Percentiles rank a stretch among this genome's conserved stretches.
These are phyloP conservation scores for Troglohyphantes excavatus DNA, from an alignment of 2,888 invertebrate genomes.

Conservation along the genomic window DNA sequence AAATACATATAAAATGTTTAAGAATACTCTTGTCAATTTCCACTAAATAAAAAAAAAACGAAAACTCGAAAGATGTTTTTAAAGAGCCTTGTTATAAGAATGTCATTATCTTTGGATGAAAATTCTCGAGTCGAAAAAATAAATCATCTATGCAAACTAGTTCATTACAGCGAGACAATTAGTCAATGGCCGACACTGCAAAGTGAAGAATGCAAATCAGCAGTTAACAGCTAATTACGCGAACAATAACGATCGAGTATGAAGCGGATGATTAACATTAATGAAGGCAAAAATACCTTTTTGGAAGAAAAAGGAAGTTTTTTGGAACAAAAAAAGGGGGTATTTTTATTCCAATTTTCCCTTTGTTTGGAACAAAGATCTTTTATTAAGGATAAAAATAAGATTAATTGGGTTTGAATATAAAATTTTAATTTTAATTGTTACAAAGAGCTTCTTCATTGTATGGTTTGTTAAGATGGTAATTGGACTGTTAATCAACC, in stretches of 20 bases:
- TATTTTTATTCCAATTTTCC: conserved; percentile 26
- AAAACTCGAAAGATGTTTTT: too few relatives aligned
- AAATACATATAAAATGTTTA: too few relatives aligned
- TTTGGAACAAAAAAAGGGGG: not conserved
- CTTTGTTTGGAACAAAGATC: conserved; percentile 1
- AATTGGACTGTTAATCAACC: conserved; percentile 52
- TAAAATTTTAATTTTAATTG: conserved; percentile 42
- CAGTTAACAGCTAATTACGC: conserved; percentile 62
- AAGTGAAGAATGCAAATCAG: conserved; percentile 56
- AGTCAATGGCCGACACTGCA: not conserved
- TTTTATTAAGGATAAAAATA: not conserved
- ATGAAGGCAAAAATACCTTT: conserved; percentile 43
- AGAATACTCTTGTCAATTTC: too few relatives aligned
- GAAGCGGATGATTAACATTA: conserved; percentile 59
- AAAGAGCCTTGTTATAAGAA: conserved; percentile 24
- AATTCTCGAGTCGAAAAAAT: not conserved
- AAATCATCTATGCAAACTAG: conserved; percentile 28
- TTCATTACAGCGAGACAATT: conserved; percentile 38
- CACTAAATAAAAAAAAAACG: too few relatives aligned
- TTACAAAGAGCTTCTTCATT: conserved; percentile 41
- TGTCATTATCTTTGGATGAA: conserved; percentile 8
- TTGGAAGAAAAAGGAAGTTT: not conserved
- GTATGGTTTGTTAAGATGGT: conserved; percentile 60
- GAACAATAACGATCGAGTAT: conserved; percentile 33
- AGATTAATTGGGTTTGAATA: not conserved